A percentile compares a stretch with the other conserved stretches of the same genome.
Conservation (phyloP, 2,797 vertebrate genomes). For the Scarus forsteni region DNA sequence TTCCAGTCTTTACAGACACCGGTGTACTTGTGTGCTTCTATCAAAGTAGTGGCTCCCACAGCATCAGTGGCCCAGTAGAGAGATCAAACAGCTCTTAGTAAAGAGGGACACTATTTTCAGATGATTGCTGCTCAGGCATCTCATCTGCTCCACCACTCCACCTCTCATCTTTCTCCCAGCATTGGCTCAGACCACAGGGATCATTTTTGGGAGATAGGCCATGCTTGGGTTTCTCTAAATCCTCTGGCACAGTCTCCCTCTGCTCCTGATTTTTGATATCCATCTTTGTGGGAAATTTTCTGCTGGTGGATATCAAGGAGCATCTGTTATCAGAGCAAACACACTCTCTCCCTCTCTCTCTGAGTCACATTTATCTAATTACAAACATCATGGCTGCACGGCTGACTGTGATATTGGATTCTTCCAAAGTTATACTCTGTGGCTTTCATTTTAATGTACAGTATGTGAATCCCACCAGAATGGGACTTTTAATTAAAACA, state of each 20-base stretch:
- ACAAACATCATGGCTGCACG: slow-evolving; percentile 47
- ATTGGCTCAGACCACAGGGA: slow-evolving; percentile 27
- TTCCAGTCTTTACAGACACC: neutral
- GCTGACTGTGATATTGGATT: slow-evolving; percentile 58
- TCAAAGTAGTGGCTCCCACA: slow-evolving; percentile 22
- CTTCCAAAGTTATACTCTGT: slow-evolving; percentile 31
- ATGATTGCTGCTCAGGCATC: slow-evolving; percentile 29
- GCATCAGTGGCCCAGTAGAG: slow-evolving; percentile 23
- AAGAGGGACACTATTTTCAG: slow-evolving; percentile 26
- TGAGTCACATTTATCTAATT: slow-evolving; percentile 57
- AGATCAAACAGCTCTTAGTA: slow-evolving; percentile 41
- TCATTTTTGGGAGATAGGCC: slow-evolving; percentile 36
- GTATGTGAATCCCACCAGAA: too few relatives aligned
- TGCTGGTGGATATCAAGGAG: slow-evolving; percentile 51
- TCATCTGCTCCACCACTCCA: slow-evolving; percentile 46
- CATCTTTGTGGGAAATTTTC: slow-evolving; percentile 44
- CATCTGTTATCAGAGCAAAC: slow-evolving; percentile 58
- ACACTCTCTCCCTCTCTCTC: slow-evolving; percentile 4
- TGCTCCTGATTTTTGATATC: slow-evolving; percentile 42
- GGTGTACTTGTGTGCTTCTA: slow-evolving; percentile 9
- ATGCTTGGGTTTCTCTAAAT: slow-evolving; percentile 38
- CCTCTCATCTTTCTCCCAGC: slow-evolving; percentile 43
- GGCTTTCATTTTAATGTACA: too few relatives aligned
- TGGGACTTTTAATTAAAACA: too few relatives aligned
- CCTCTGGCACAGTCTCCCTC: slow-evolving; percentile 36